Percentiles rank a stretch among this genome's conserved stretches.
These are phyloP conservation scores for Alviniconcha strummeri DNA, from an alignment of 2,888 invertebrate genomes.

Conservation along the genomic window DNA sequence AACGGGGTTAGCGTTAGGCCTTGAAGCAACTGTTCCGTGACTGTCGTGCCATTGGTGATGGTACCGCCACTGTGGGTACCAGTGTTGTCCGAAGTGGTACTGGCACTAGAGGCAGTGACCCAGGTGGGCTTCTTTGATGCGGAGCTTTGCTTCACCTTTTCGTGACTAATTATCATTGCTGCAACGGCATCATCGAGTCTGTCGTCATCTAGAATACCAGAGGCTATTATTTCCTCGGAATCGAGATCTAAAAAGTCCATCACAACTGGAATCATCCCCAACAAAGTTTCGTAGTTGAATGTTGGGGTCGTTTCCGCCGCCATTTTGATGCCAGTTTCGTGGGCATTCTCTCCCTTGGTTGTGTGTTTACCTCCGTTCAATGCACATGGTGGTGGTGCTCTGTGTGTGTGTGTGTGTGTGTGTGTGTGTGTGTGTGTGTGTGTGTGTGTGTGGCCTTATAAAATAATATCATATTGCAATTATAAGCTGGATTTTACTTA, in stretches of 20 bases:
- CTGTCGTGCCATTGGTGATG: too few species aligned
- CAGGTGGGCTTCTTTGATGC: background rate
- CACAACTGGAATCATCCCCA: slow-evolving; percentile 37
- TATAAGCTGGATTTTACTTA: too few species aligned
- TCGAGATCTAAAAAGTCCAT: slow-evolving; percentile 40
- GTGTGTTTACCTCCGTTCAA: too few species aligned
- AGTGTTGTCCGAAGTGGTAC: background rate
- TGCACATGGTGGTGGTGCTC: too few species aligned
- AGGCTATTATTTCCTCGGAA: slow-evolving; percentile 32
- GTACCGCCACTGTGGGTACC: background rate
- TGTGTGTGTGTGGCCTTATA: too few species aligned
- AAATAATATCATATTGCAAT: too few species aligned
- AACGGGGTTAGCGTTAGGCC: background rate
- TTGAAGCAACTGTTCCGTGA: too few species aligned
- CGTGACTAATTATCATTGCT: slow-evolving; percentile 29
- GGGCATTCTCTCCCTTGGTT: slow-evolving; percentile 29
- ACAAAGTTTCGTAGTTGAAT: slow-evolving; percentile 18
- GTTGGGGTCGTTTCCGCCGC: background rate
- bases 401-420: too few species aligned
- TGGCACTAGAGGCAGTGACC: background rate
- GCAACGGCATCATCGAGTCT: slow-evolving; percentile 28
- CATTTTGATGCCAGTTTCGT: slow-evolving; percentile 21
- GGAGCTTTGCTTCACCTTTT: background rate
- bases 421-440: too few species aligned
- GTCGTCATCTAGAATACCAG: slow-evolving; percentile 38